Conservation (phyloP, 2,113 vertebrate genomes). For the Malurus melanocephalus region DNA sequence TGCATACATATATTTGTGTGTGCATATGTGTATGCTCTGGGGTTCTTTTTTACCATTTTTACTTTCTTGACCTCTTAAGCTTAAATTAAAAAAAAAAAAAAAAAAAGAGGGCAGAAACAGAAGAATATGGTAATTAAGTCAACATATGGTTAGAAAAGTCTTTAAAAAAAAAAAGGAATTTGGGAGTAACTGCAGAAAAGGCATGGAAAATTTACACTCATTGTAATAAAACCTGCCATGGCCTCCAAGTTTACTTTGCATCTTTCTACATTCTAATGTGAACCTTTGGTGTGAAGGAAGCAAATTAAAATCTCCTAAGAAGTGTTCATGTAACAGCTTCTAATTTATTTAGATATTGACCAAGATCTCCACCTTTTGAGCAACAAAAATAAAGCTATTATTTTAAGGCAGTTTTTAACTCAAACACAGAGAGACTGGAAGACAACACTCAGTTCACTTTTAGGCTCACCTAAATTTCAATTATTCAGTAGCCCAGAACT, state of each 20-base stretch:
- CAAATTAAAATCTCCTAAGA: not conserved
- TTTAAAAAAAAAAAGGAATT: not conserved
- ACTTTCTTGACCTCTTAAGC: not conserved
- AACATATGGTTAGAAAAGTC: not conserved
- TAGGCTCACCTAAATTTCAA: not conserved
- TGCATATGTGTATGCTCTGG: not conserved
- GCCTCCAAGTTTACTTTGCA: not conserved
- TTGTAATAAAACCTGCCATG: not conserved
- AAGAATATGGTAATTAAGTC: not conserved
- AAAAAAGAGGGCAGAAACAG: not conserved
- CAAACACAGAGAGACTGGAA: not conserved
- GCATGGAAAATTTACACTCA: rapidly evolving
- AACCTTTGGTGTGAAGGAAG: not conserved
- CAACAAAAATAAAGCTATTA: not conserved
- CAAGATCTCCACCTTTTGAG: not conserved
- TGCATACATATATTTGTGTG: no score
- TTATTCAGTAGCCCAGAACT: not conserved
- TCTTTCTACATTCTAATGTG: not conserved
- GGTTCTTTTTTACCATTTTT: not conserved
- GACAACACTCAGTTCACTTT: not conserved
- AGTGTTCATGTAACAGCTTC: not conserved
- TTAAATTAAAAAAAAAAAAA: not conserved
- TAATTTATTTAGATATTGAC: not conserved
- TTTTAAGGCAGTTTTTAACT: not conserved
- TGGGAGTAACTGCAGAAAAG: not conserved